These are phyloP conservation scores for Gastrophysa polygoni DNA, from an alignment of 2,888 invertebrate species.

Conservation along the genomic window DNA sequence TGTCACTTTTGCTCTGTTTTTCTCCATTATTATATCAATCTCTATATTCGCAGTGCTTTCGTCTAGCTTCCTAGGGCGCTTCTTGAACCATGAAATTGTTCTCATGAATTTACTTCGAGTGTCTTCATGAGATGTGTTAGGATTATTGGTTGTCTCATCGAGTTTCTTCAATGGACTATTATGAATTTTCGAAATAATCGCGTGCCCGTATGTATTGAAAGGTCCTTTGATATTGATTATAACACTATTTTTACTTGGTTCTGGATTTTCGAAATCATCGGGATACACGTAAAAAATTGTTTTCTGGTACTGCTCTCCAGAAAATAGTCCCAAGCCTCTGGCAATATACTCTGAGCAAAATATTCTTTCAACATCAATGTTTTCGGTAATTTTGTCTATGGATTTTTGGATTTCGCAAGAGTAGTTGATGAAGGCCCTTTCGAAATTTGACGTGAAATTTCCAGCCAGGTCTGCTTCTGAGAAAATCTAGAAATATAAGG, in stretches of 20 bases:
- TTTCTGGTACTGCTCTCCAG: constrained; percentile 64
- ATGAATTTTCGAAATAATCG: constrained; percentile 40
- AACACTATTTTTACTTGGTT: constrained; percentile 38
- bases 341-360: constrained; percentile 63
- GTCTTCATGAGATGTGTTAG: too few species aligned
- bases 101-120: constrained; percentile 15
- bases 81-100: constrained; percentile 23
- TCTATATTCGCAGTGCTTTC: constrained; percentile 57
- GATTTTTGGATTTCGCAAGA: constrained; percentile 59
- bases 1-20: constrained; percentile 62
- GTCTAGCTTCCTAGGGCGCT: constrained; percentile 25
- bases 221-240: constrained; percentile 53
- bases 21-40: constrained; percentile 59
- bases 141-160: not conserved
- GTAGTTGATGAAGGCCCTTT: constrained; percentile 64
- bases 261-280: constrained; percentile 33
- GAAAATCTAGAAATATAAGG: constrained; percentile 62
- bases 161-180: constrained; percentile 22
- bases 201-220: constrained; percentile 48
- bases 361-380: constrained; percentile 30
- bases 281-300: constrained; percentile 65
- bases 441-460: constrained; percentile 62
- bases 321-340: constrained; percentile 66
- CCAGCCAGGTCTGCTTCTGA: constrained; percentile 62
- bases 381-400: constrained; percentile 42